These are phyloP conservation scores for Ecdyonurus torrentis DNA, from an alignment of 2,888 invertebrate species.

Conservation along the genomic window DNA sequence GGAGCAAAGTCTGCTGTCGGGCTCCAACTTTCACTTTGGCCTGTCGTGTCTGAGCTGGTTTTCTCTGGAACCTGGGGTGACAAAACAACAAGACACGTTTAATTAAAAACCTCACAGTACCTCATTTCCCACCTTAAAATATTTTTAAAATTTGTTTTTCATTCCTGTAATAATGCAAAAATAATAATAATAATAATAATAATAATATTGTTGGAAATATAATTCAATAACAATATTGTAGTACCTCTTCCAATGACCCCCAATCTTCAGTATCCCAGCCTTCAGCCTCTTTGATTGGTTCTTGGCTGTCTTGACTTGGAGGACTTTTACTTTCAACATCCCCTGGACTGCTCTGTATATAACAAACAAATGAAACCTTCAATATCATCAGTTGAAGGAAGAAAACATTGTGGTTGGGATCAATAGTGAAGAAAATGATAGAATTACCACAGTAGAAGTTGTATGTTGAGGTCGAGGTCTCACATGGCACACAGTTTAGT, in stretches of 20 bases:
- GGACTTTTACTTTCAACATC: neutral
- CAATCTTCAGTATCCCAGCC: slow-evolving; percentile 78
- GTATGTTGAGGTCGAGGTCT: too few species aligned
- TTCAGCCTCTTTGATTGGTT: slow-evolving; percentile 34
- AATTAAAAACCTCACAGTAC: neutral
- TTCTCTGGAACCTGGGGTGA: neutral
- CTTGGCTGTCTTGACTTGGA: neutral
- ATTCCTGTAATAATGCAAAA: too few species aligned
- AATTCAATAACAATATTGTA: slow-evolving; percentile 1
- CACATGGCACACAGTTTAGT: too few species aligned
- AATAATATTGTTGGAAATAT: too few species aligned
- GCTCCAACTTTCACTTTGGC: slow-evolving; percentile 45
- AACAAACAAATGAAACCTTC: too few species aligned
- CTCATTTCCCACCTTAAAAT: neutral
- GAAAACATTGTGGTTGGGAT: neutral
- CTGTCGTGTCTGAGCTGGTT: slow-evolving; percentile 29
- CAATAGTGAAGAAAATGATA: too few species aligned
- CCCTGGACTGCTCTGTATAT: neutral
- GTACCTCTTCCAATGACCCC: slow-evolving; percentile 62
- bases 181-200: too few species aligned
- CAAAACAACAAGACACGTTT: neutral
- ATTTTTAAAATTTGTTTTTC: neutral
- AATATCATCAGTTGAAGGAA: neutral
- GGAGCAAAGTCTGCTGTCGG: slow-evolving; percentile 25
- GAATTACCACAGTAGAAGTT: too few species aligned